Evolutionary conservation across 2,888 invertebrate genomes (phyloP), one percentile per base, ranked within the genome.

Genomic region (Bhutanitis thaidina): DNA sequence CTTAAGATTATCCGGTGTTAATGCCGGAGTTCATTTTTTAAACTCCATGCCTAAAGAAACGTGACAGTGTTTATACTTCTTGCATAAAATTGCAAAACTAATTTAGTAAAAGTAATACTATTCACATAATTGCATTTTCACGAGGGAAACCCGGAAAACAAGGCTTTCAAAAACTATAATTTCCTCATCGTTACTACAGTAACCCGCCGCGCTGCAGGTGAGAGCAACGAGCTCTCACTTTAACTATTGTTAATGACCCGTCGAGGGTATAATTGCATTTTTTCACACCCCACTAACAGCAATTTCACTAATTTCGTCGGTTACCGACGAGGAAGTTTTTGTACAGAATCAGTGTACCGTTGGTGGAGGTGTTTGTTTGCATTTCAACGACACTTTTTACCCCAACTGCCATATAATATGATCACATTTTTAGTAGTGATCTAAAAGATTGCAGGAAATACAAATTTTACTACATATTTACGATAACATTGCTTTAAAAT

Each of bases 171-270:
- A 55, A 58, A 56, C 51, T 54, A 55, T 56, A 61, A 58, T 60
- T 59, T 62, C 55, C 54, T 46, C 57, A 43, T 49, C 53, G 54
- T 55, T 57, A 55, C 57, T 54, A 56, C 59, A 54, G 60, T 59
- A 56, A 52, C 57, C 58, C 47, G 38, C 16, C 36, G 45, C 43
- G 27, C 47, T 55, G 54, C 57, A 55, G 58, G 59, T 61, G 58
- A 59, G 57, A 56, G 61, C 64, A 61, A 58, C 57, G 59, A 60
- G 65, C 57, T 61, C 53, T 54, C 62, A 62, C 62, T 62, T 61
- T 80, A 82, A 86, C 83, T 84, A 82, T 83, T 77, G 83, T 86
- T 87, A 87, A 88, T 81, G 87, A 82, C 84, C 68, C 74, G 64
- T 67, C 76, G 71, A 86, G 87, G 76, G 81, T 67, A 71, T 86